Conservation (phyloP, 1,140 invertebrate genomes). For the Sipha flava region DNA sequence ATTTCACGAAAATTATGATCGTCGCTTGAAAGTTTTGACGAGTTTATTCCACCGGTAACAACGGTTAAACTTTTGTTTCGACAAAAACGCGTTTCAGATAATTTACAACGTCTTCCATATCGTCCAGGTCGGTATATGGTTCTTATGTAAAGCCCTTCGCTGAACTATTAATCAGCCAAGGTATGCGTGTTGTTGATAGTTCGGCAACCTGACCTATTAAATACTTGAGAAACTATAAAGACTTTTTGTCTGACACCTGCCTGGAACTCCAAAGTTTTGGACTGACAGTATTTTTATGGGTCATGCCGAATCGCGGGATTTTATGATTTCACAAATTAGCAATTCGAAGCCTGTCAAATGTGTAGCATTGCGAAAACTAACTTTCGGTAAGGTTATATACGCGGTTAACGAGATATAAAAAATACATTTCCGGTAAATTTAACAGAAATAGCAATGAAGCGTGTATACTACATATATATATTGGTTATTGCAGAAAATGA, state of each 20-base stretch:
- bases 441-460: not conserved
- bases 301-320: not conserved
- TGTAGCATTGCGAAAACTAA: not conserved
- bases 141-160: not conserved
- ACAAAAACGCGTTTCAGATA: conserved; percentile 22
- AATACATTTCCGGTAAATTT: not conserved
- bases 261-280: not conserved
- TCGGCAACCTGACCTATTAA: conserved; percentile 15
- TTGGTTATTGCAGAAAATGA: not conserved
- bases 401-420: not conserved
- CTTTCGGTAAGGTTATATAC: not conserved
- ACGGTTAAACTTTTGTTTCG: not conserved
- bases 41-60: not conserved
- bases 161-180: conserved; percentile 11
- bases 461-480: not conserved
- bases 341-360: not conserved
- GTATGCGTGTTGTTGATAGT: conserved; percentile 27
- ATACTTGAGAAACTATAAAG: conserved; percentile 15
- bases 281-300: not conserved
- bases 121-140: not conserved
- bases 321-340: not conserved
- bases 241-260: not conserved
- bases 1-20: not conserved
- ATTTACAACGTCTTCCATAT: not conserved
- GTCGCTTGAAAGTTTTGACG: conserved; percentile 1